Conservation (phyloP, 1,140 invertebrate species). For the Phymorhynchus buccinoides region DNA sequence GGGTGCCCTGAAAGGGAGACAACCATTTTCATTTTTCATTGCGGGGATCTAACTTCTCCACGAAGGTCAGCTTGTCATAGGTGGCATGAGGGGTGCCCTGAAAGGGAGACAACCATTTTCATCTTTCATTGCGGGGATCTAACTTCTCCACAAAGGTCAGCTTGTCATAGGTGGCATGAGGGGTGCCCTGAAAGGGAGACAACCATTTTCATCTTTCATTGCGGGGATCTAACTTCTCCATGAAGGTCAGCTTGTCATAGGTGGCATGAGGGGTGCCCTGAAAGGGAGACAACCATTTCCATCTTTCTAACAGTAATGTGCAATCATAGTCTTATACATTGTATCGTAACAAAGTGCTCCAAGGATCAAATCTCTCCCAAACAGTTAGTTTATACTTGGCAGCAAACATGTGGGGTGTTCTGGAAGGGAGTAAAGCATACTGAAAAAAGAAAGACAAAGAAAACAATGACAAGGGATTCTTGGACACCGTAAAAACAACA, state of each 20-base stretch:
- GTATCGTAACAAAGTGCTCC: too few species aligned
- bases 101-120: not conserved
- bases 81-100: conserved; percentile 68
- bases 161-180: conserved; percentile 70
- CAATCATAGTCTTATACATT: too few species aligned
- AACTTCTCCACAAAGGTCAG: conserved; percentile 65
- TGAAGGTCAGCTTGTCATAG: conserved; percentile 69
- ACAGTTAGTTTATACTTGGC: too few species aligned
- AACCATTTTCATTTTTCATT: conserved; percentile 14
- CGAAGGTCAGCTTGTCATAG: conserved; percentile 69
- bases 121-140: conserved; percentile 59
- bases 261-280: conserved; percentile 67
- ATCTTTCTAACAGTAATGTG: too few species aligned
- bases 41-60: conserved; percentile 61
- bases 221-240: conserved; percentile 62
- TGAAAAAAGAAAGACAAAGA: too few species aligned
- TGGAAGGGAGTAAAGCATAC: too few species aligned
- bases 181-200: conserved; percentile 63
- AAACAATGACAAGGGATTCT: too few species aligned
- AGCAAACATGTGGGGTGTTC: too few species aligned
- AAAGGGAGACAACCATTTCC: too few species aligned
- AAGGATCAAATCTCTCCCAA: too few species aligned
- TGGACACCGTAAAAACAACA: too few species aligned
- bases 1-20: conserved; percentile 56
- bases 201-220: too few species aligned